A percentile compares a stretch with the other conserved stretches of the same genome.
Conservation (phyloP, 2,113 vertebrate species). For the Anthoscopus minutus region DNA sequence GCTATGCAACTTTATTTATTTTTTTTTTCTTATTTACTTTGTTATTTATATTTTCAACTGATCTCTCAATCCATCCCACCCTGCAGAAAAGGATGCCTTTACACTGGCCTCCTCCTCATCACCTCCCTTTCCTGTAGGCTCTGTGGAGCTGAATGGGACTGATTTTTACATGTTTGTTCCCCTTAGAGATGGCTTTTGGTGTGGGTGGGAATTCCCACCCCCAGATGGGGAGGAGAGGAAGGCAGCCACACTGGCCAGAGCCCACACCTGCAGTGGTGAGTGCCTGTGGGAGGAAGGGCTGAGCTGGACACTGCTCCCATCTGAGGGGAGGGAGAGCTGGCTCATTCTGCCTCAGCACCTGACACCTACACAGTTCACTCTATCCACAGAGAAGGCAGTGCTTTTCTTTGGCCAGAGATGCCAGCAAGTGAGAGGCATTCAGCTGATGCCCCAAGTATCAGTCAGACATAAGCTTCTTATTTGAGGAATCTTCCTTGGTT, state of each 20-base stretch:
- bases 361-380: fast-evolving
- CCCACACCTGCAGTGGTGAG: fast-evolving
- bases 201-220: not conserved
- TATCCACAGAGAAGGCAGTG: not conserved
- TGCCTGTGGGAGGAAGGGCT: not conserved
- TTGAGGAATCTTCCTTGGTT: not conserved
- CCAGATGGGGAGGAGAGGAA: fast-evolving
- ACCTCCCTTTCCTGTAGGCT: not conserved
- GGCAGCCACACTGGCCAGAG: not conserved
- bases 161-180: not conserved
- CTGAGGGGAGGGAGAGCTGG: not conserved
- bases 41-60: not conserved
- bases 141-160: not conserved
- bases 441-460: not conserved
- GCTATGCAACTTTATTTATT: not conserved
- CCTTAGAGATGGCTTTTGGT: not conserved
- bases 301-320: fast-evolving
- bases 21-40: not conserved
- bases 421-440: not conserved
- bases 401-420: not conserved
- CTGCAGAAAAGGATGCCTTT: not conserved
- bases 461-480: not conserved
- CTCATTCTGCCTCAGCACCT: not conserved
- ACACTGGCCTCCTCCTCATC: not conserved
- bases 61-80: not conserved